Base-by-base conservation (phyloP, 2,797 vertebrate genomes). In the Hypotaenidia okinawae region DNA sequence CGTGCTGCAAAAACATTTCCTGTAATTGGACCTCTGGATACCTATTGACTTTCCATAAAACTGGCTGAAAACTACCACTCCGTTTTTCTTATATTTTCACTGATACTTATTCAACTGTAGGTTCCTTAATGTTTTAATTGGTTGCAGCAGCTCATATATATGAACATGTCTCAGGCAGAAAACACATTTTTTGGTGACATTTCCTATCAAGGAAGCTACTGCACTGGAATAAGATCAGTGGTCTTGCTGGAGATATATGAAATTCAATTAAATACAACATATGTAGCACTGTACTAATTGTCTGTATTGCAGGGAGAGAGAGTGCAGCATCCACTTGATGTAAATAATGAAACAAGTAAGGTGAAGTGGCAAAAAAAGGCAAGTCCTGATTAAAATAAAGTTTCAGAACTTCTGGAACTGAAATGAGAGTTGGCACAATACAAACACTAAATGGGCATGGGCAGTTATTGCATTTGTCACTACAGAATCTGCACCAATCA, bases 21-120 rank as follows among this genome's bases (percentile, higher is more conserved):
- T 94, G 95, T 93, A 96, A 94, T 93, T 94, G 63, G 90, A 94
- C 80, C 90, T 94, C 80, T 35, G 51, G 82, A 81, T 94, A 94
- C 76, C 55, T 88, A 93, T 86, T 86, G 89, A 79, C 73, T 93
- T 95, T 84, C 83, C 77, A 82, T 81, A 78, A 94, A 85, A 90
- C 74, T 84, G 62, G 74, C 74, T 90, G 63, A 73, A 95, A 97
- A 82, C 69, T 81, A 75, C 73, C 33, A 35, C 39, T 84, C 54
- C 0, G 19, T 92, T 91, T 57, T 81, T 87, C 84, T 92, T 85
- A 57, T 43, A 90, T 82, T 95, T 93, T 88, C 76, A 70, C 62
- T 2, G 45, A 35, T 94, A 95, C 84, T 96, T 94, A 75, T 91
- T 94, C 82, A 93, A 88, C 91, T 61, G 47, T 76, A 73, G 19